Conservation (phyloP, 2,113 vertebrate genomes). For the Halcyon senegalensis region DNA sequence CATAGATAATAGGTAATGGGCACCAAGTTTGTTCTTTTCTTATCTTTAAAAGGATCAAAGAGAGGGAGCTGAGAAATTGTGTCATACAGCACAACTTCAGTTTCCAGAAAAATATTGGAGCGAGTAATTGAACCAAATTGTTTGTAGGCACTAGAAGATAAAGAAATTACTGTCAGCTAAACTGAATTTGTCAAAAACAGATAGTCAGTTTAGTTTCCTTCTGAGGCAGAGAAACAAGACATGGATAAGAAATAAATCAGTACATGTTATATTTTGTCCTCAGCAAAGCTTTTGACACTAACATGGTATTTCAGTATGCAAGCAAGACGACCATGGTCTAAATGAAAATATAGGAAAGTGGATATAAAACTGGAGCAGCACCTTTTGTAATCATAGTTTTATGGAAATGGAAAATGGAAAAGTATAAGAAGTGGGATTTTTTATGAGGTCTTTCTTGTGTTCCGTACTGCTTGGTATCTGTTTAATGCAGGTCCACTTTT, state of each 20-base stretch:
- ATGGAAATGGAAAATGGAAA: neutral
- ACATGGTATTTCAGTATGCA: neutral
- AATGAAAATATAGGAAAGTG: neutral
- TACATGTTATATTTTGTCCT: neutral
- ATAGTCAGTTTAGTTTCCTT: conserved; percentile 23
- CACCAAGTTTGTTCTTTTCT: neutral
- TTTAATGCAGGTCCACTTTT: accelerated
- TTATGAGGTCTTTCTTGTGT: neutral
- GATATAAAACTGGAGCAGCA: neutral
- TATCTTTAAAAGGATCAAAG: neutral
- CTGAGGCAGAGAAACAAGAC: neutral
- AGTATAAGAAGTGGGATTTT: neutral
- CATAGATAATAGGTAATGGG: neutral
- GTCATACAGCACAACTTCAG: neutral
- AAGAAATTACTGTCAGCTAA: conserved; percentile 39
- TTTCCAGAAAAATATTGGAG: neutral
- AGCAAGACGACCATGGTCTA: neutral
- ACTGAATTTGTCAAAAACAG: conserved; percentile 41
- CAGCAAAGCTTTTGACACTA: neutral
- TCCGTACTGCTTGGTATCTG: neutral
- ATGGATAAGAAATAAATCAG: neutral
- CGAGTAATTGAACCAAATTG: conserved; percentile 22
- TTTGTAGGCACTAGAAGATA: conserved; percentile 12
- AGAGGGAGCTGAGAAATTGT: neutral
- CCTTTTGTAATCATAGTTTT: neutral